phyloP scores from a whole-genome alignment of 1,140 invertebrate species.

The Penaeus indicus region DNA sequence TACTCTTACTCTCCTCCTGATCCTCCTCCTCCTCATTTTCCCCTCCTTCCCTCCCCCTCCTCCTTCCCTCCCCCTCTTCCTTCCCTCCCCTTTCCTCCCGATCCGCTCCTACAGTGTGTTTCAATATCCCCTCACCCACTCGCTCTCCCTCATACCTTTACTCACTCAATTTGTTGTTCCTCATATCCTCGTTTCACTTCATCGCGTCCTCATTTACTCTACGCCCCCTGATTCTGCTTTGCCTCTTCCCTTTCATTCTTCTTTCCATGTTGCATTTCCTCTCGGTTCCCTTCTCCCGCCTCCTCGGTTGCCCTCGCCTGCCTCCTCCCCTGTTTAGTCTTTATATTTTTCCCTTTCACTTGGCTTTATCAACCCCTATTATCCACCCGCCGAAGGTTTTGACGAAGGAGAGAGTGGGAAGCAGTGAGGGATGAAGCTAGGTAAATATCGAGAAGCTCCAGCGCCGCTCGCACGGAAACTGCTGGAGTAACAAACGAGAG shows the following conservation, averaged over 20 bases:
- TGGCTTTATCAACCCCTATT: not conserved
- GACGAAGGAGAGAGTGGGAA: not conserved
- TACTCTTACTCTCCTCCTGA: not conserved
- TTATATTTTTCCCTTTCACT: not conserved
- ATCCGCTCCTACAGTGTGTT: not conserved
- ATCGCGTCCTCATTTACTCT: not conserved
- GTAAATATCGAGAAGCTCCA: constrained; percentile 4
- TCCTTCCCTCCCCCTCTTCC: not conserved
- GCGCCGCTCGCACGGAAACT: not conserved
- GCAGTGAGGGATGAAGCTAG: constrained; percentile 15
- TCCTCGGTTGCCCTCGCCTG: not conserved
- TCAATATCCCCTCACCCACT: not conserved
- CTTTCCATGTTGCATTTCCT: not conserved
- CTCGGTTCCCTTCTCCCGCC: not conserved
- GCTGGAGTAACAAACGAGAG: not conserved
- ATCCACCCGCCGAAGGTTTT: not conserved
- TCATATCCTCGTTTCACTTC: not conserved
- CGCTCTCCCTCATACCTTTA: no score
- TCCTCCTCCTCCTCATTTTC: not conserved
- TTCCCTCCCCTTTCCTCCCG: not conserved
- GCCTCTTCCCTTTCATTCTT: not conserved
- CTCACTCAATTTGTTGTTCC: no score
- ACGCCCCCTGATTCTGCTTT: not conserved
- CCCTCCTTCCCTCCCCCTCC: not conserved
- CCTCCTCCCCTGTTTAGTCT: not conserved